Conservation (phyloP, 2,113 vertebrate genomes). For the Lampris megalopsis region DNA sequence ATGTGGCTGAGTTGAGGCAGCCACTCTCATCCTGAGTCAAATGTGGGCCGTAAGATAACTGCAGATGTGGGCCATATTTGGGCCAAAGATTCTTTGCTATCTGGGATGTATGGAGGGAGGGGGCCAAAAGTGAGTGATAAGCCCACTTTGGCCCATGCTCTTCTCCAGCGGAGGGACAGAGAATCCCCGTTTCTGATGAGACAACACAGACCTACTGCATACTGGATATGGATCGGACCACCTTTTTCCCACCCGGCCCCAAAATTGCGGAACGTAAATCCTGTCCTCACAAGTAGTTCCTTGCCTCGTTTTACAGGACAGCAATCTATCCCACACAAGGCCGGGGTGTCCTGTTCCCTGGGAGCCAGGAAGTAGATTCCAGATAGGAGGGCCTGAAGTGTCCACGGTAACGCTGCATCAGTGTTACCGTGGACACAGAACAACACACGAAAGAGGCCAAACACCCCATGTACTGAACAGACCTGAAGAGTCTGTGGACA, state of each 20-base stretch:
- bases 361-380: conserved; percentile 8
- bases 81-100: too few species aligned
- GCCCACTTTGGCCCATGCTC: conserved; percentile 21
- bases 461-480: neutral
- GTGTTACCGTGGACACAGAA: neutral
- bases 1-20: too few species aligned
- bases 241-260: too few species aligned
- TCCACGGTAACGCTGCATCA: conserved; percentile 10
- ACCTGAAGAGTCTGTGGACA: neutral
- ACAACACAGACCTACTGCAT: too few species aligned
- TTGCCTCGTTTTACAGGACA: neutral
- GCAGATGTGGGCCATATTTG: too few species aligned
- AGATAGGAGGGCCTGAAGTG: conserved; percentile 18
- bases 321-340: neutral
- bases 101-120: conserved; percentile 41
- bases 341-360: neutral
- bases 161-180: neutral
- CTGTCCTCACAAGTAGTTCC: conserved; percentile 4
- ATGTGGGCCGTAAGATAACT: too few species aligned
- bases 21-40: too few species aligned
- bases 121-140: conserved; percentile 62
- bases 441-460: neutral
- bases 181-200: too few species aligned
- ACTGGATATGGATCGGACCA: too few species aligned
- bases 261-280: too few species aligned